A percentile compares a stretch with the other conserved stretches of the same genome.
These are phyloP conservation scores for Genyomyrus donnyi DNA, from an alignment of 2,113 vertebrate genomes.

Conservation along the genomic window DNA sequence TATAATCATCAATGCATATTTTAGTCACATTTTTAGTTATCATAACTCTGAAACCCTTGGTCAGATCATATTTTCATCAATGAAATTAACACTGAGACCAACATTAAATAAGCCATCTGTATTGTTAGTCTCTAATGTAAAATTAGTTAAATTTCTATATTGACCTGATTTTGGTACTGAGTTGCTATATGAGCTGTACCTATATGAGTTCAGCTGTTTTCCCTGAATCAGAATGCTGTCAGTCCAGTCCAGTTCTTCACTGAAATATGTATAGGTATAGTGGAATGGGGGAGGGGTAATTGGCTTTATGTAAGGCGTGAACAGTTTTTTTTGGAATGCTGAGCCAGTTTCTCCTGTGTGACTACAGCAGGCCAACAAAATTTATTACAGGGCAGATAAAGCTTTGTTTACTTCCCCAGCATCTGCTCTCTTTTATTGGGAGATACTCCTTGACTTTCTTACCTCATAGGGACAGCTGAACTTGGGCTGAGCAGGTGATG, in stretches of 20 bases:
- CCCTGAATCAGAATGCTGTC: background rate
- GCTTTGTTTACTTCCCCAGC: conserved; percentile 34
- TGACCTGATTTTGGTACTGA: background rate
- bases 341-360: conserved; percentile 20
- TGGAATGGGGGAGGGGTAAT: background rate
- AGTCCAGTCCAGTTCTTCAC: background rate
- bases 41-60: background rate
- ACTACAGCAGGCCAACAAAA: conserved; percentile 21
- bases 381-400: conserved; percentile 36
- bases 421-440: conserved; percentile 37
- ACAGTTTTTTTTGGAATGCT: background rate
- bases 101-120: background rate
- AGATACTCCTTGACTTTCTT: conserved; percentile 28
- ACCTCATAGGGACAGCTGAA: conserved; percentile 20
- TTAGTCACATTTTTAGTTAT: background rate
- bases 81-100: background rate
- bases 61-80: background rate
- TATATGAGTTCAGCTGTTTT: background rate
- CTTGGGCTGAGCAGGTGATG: background rate
- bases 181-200: background rate
- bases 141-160: background rate
- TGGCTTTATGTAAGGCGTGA: background rate
- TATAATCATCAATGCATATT: background rate
- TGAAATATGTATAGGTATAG: background rate
- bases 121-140: background rate